Base-by-base conservation (phyloP, 1,140 invertebrate genomes). In the Penaeus japonicus region DNA sequence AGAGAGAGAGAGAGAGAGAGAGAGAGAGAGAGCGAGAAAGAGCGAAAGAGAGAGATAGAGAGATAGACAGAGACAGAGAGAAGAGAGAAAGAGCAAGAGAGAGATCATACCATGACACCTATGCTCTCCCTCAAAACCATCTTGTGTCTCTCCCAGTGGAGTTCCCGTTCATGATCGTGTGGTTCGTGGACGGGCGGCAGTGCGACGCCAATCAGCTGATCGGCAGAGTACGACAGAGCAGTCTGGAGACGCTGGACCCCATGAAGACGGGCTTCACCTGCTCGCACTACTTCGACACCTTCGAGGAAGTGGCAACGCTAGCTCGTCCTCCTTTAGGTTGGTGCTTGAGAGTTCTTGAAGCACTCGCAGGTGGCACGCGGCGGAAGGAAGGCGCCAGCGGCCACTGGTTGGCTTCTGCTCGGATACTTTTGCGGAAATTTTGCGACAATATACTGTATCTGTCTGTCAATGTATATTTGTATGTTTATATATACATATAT, bases 91-190 rank as follows among this genome's bases (percentile, higher is more conserved):
- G n/a, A n/a, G n/a, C n/a, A n/a, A n/a, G n/a, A n/a, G n/a, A n/a
- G n/a, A 39, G 4, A 0, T 39, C 39, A 4, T 73, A n/a, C 24
- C 24, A 73, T 47, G 4, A 39, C 39, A n/a, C 77, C 32, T 17
- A 4, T 15, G 39, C 2, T 17, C 17, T 7, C 27, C 10, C 20
- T 17, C 0, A 79, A 79, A 12, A 18, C 17, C 22, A 32, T 39
- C 15, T 32, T 59, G 4, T 27, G 30, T 62, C 32, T 18, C 35
- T n/a, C 18, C n/a, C 92, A 96, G 96, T 96, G 73, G 96, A 97
- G 91, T 97, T 97, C 92, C 97, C 97, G 5, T 97, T 97, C 93
- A 97, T 98, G 93, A 95, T 96, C 1, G 97, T 97, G 91, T 97
- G 97, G 93, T 94, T 97, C 90, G 96, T 97, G 92, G 97, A 97